Base-by-base conservation (phyloP, 2,797 vertebrate genomes). In the Pagetopsis macropterus region DNA sequence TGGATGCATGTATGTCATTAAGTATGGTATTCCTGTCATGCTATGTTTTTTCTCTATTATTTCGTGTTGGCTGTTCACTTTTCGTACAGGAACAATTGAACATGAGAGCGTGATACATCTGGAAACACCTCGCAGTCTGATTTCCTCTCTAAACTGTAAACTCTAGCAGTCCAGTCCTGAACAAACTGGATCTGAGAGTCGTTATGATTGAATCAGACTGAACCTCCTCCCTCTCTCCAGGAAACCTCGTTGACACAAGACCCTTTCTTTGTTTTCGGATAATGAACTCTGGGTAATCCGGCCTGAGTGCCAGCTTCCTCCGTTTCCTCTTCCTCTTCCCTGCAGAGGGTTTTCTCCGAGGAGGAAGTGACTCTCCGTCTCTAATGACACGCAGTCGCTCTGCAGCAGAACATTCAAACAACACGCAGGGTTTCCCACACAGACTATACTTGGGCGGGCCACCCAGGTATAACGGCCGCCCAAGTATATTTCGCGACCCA, bases 311-410 rank as follows among this genome's bases (percentile, higher is more conserved):
- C 69, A 37, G 69, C 69, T 62, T 79, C 69, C 51, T 54, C 58
- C 0, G 8, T 51, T 65, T 81, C 79, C 70, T 74, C 54, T 56
- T 79, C 84, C 72, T 70, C 5, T 49, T 46, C 55, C 43, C 63
- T 57, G 41, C 49, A 5, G 65, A 70, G 61, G 62, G 31, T 65
- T 19, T 49, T 41, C 62, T 78, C 79, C 71, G 61, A 82, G 75
- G 79, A 71, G 75, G 79, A 71, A 71, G 66, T 3, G 56, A 43
- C 76, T 54, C 52, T 0, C 55, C 40, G 60, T 15, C 17, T 0
- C 9, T 50, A 31, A 65, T 16, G 70, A 55, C 70, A n/a, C 10
- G 19, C 50, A 43, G 51, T 17, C 52, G 2, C 40, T 52, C 72
- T 66, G 63, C 61, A 31, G 27, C 72, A 1, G 1, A 5, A 31